Conservation (phyloP, 2,113 vertebrate genomes). For the Hyaena hyaena region DNA sequence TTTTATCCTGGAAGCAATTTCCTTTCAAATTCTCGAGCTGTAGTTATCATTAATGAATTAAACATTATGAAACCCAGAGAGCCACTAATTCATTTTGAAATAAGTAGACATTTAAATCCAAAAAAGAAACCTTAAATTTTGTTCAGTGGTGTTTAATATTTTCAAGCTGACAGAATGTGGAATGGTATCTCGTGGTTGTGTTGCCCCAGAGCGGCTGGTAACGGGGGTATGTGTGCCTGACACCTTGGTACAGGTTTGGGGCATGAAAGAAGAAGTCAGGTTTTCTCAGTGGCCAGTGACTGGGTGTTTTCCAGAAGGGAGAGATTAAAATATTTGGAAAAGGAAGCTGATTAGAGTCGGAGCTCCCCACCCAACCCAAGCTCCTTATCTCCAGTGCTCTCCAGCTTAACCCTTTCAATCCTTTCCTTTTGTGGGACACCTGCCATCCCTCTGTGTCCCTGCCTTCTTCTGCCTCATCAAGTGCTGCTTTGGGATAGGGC, state of each 20-base stretch:
- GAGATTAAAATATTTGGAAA: background rate
- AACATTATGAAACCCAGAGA: conserved; percentile 74
- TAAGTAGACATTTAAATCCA: conserved; percentile 72
- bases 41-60: conserved; percentile 79
- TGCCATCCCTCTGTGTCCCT: background rate
- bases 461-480: background rate
- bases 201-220: background rate
- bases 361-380: background rate
- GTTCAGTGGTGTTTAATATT: conserved; percentile 63
- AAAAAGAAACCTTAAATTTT: conserved; percentile 64
- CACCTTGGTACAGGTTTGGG: background rate
- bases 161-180: background rate
- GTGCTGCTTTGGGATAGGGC: background rate
- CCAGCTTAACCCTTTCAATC: background rate
- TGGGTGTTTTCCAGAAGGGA: background rate
- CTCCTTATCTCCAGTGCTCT: background rate
- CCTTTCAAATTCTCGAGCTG: conserved; percentile 73
- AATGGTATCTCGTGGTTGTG: background rate
- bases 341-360: background rate
- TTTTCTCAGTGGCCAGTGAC: background rate
- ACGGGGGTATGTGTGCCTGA: fast-evolving
- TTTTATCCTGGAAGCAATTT: conserved; percentile 83
- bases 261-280: background rate
- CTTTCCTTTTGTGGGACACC: no score
- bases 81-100: conserved; percentile 72